Conservation (phyloP, 1,140 invertebrate genomes). For the Pogonus chalceus region DNA sequence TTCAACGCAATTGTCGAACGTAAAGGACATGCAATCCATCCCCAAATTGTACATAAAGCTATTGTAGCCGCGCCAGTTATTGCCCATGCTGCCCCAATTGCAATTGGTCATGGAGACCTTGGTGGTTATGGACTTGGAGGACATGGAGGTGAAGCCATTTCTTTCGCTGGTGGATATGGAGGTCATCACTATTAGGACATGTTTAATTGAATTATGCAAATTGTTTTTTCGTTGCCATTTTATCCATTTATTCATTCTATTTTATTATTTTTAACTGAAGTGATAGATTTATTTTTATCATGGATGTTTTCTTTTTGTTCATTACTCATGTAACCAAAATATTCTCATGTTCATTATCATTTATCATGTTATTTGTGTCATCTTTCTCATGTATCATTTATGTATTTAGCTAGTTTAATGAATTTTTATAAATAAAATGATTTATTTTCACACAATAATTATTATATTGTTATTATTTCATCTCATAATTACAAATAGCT, state of each 20-base stretch:
- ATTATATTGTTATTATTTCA: background rate
- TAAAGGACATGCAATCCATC: constrained; percentile 27
- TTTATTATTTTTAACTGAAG: background rate
- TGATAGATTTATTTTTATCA: background rate
- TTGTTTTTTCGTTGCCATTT: background rate
- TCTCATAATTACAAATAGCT: too few species aligned
- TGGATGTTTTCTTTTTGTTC: background rate
- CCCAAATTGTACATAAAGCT: background rate
- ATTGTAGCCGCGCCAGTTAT: background rate
- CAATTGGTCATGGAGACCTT: background rate
- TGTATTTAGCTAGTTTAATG: background rate
- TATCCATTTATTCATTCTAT: background rate
- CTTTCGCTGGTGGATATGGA: background rate
- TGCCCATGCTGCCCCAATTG: background rate
- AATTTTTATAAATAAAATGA: constrained; percentile 6
- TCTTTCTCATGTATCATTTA: background rate
- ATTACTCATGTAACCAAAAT: background rate
- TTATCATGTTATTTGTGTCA: background rate
- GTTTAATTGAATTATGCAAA: background rate
- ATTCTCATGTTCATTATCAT: constrained; percentile 1
- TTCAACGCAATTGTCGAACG: constrained; percentile 42
- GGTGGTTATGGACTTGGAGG: background rate
- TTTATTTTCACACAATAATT: background rate
- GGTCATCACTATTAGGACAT: background rate
- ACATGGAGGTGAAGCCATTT: background rate